phyloP scores from a whole-genome alignment of 1,140 invertebrate genomes.

The Diuraphis noxia region DNA sequence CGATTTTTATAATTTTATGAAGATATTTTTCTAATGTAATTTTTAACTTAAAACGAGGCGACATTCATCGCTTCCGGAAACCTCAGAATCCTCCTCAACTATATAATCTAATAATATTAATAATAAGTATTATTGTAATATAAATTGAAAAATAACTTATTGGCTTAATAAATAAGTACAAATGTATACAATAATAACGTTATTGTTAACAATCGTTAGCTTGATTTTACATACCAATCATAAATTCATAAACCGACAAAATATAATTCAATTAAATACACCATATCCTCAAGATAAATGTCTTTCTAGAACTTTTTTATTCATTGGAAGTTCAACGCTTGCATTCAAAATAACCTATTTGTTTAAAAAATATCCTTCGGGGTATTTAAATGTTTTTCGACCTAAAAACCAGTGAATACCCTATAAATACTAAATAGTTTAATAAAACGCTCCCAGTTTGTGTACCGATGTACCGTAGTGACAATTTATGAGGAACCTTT shows the following conservation, averaged over 20 bases:
- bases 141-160: not conserved
- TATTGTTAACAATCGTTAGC: not conserved
- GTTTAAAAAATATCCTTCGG: not conserved
- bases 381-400: not conserved
- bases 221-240: not conserved
- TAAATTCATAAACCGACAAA: no score
- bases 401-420: not conserved
- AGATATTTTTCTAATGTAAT: not conserved
- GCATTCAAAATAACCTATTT: not conserved
- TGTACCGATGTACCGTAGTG: no score
- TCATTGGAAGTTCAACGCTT: not conserved
- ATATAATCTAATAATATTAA: not conserved
- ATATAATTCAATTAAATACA: not conserved
- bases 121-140: not conserved
- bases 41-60: not conserved
- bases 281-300: not conserved
- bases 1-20: not conserved
- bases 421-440: not conserved
- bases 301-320: no score
- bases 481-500: not conserved
- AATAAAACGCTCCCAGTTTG: not conserved
- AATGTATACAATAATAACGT: not conserved
- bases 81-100: not conserved
- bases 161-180: not conserved
- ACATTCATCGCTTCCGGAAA: not conserved